Evolutionary conservation across 2,797 vertebrate genomes (phyloP), one percentile per base, ranked within the genome.

Genomic region (Sciurus vulgaris): DNA sequence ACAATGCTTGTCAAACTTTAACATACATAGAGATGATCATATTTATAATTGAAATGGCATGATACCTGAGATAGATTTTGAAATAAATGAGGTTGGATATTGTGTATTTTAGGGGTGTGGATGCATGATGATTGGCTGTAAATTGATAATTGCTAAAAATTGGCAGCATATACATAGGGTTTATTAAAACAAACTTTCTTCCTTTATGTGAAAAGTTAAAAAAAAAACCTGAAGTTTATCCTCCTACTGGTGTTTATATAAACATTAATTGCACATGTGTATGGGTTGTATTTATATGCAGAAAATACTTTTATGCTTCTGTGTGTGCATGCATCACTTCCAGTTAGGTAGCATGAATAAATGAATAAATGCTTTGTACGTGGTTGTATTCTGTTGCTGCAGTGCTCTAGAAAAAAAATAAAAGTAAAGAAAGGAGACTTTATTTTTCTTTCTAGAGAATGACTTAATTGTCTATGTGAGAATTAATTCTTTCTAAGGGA

Each of bases 1-100:
- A 12, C 28, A 78, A 22, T 88, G 33, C 33, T 92, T 72, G 14
- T 79, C 6, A 76, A 76, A 83, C 14, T 20, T 88, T 15, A 65
- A 47, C 82, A 20, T 59, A 20, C 44, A 33, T 51, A 41, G 3
- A 51, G 0, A 79, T 87, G 63, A 73, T 35, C 70, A n/a, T 91
- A 72, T 30, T 85, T 92, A 47, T 86, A 26, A 96, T 74, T 87
- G 11, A 90, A 89, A 74, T 89, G 38, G 47, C 56, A 35, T 72
- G 10, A 74, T 87, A 0, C 44, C 59, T 85, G 20, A 30, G 33
- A 44, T 86, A 82, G 86, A 20, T 54, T 86, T 93, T 41, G 73
- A 90, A 94, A 67, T 83, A 41, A 86, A 84, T 61, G 69, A 67
- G 28, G 15, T 14, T 41, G 38, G 5, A 14, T 15, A 3, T 67